Conservation (phyloP, 2,888 invertebrate genomes). For the Adelognathus sp. region DNA sequence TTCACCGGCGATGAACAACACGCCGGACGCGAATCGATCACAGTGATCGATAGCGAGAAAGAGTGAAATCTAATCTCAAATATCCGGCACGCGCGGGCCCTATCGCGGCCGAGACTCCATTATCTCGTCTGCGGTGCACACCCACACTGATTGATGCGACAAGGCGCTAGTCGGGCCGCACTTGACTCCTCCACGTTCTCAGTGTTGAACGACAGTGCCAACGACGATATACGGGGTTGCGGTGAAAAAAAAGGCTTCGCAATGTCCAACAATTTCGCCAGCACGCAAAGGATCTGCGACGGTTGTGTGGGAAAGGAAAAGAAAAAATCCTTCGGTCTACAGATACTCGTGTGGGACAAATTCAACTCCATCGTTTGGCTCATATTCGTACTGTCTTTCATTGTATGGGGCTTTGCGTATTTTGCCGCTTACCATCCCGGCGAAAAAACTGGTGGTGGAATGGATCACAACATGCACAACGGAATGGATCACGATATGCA, state of each 20-base stretch:
- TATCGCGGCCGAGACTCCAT: neutral
- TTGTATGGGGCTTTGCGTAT: slow-evolving; percentile 69
- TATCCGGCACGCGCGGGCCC: neutral
- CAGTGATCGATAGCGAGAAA: slow-evolving; percentile 9
- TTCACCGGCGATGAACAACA: neutral
- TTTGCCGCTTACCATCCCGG: slow-evolving; percentile 64
- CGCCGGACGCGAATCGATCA: neutral
- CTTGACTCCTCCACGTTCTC: neutral
- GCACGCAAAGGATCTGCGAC: slow-evolving; percentile 35
- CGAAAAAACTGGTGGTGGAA: slow-evolving; percentile 5
- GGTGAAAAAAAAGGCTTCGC: neutral
- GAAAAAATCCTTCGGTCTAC: slow-evolving; percentile 30
- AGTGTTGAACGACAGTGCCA: neutral
- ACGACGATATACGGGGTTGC: neutral
- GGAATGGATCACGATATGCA: slow-evolving; percentile 11
- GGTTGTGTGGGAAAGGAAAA: slow-evolving; percentile 9
- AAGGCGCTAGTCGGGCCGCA: neutral
- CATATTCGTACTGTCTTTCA: slow-evolving; percentile 65
- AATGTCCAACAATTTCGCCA: slow-evolving; percentile 53
- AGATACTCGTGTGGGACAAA: slow-evolving; percentile 73
- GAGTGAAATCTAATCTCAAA: slow-evolving; percentile 28
- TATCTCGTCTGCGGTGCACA: slow-evolving; percentile 10
- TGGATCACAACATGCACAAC: slow-evolving; percentile 35
- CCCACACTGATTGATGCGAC: neutral
- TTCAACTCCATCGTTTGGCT: slow-evolving; percentile 66